Conservation (phyloP, 1,140 invertebrate species). For the Asobara japonica region DNA sequence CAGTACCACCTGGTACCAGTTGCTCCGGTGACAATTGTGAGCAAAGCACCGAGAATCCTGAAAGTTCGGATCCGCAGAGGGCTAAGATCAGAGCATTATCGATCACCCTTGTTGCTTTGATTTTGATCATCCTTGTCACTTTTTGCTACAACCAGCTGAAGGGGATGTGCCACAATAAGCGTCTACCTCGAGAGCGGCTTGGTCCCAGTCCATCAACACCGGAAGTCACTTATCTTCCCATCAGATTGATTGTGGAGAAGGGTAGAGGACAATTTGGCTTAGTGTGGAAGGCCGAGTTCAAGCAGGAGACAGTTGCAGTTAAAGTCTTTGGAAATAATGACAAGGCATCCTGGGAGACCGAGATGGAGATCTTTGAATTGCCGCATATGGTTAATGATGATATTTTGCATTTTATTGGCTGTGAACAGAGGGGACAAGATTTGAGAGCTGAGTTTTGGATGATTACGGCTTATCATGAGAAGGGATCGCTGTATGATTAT, state of each 20-base stretch:
- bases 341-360: conserved; percentile 79
- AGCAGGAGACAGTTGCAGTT: conserved; percentile 77
- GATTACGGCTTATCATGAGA: conserved; percentile 93
- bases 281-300: conserved; percentile 90
- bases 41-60: too few relatives aligned
- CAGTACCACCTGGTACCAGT: conserved; percentile 73
- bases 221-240: conserved; percentile 70
- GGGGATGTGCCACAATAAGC: too few relatives aligned
- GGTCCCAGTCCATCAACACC: conserved; percentile 73
- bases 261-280: conserved; percentile 94
- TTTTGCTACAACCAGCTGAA: too few relatives aligned
- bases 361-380: conserved; percentile 93
- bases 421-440: conserved; percentile 87
- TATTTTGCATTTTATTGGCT: conserved; percentile 89
- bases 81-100: too few relatives aligned
- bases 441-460: conserved; percentile 92
- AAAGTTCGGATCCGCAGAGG: too few relatives aligned
- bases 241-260: conserved; percentile 87
- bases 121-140: too few relatives aligned
- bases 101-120: too few relatives aligned
- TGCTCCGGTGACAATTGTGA: too few relatives aligned
- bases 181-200: too few relatives aligned
- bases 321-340: conserved; percentile 80
- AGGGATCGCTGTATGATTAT: conserved; percentile 94
- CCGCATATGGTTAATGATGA: conserved; percentile 94